These are phyloP conservation scores for Aspiorhynchus laticeps DNA, from an alignment of 2,113 vertebrate species.

Conservation along the genomic window DNA sequence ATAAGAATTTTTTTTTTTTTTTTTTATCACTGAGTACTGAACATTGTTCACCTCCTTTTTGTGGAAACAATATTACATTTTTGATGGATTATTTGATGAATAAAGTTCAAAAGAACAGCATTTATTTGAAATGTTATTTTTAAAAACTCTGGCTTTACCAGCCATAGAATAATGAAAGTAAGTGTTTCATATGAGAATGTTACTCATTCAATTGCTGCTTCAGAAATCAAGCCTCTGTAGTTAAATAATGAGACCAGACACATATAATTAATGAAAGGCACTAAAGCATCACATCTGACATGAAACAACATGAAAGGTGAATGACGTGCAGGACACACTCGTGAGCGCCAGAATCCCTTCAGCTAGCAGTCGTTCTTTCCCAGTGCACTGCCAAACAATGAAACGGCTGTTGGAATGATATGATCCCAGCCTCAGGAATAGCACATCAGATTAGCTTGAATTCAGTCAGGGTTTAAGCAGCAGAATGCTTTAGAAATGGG, in stretches of 20 bases:
- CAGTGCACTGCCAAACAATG: constrained; percentile 28
- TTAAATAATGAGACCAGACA: constrained; percentile 17
- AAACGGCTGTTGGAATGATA: constrained; percentile 33
- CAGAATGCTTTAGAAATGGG: constrained; percentile 19
- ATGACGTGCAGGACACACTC: constrained; percentile 33
- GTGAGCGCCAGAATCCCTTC: neutral
- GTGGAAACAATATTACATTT: neutral
- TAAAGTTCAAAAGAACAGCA: neutral
- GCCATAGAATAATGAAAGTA: neutral
- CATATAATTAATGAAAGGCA: constrained; percentile 19
- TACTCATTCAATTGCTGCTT: neutral
- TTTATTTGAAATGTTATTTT: too few species aligned
- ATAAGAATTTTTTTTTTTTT: neutral
- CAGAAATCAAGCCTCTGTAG: constrained; percentile 15
- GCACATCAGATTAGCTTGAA: constrained; percentile 39
- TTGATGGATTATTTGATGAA: neutral
- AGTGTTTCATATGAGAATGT: neutral
- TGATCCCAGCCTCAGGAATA: constrained; percentile 26
- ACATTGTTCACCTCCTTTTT: neutral
- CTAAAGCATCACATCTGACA: constrained; percentile 21
- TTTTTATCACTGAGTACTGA: neutral
- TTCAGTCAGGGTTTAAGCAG: constrained; percentile 20
- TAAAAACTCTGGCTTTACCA: neutral
- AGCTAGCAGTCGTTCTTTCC: neutral
- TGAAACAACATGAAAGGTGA: constrained; percentile 41